Conservation (phyloP, 2,888 invertebrate species). For the Drosophila robusta region DNA sequence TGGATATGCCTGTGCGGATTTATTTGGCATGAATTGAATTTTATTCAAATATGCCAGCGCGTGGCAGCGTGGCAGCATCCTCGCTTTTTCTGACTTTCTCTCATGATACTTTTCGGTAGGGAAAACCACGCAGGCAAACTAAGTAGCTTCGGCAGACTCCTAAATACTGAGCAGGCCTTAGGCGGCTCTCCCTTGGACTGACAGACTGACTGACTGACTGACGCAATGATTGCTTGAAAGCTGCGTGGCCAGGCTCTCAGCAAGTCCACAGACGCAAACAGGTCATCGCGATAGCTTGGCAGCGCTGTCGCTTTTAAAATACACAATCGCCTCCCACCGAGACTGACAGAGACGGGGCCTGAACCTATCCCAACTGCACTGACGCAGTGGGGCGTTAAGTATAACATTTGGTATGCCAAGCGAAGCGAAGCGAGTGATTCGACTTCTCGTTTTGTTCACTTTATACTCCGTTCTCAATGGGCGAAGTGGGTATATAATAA, state of each 20-base stretch:
- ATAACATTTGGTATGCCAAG: slow-evolving; percentile 29
- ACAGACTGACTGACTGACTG: slow-evolving; percentile 25
- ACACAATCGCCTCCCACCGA: background rate
- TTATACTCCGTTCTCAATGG: background rate
- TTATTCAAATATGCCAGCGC: slow-evolving; percentile 15
- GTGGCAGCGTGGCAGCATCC: background rate
- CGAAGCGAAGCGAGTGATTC: slow-evolving; percentile 48
- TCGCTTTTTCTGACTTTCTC: background rate
- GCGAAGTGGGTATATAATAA: background rate
- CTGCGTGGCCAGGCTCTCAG: slow-evolving; percentile 2
- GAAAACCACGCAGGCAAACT: slow-evolving; percentile 8
- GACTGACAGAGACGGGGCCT: slow-evolving; percentile 1
- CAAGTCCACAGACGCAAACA: slow-evolving; percentile 9
- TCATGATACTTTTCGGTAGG: slow-evolving; percentile 20
- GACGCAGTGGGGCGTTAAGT: slow-evolving; percentile 45
- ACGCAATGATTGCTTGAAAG: slow-evolving; percentile 12
- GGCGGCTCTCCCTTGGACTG: background rate
- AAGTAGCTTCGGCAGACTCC: slow-evolving; percentile 9
- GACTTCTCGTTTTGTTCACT: slow-evolving; percentile 8
- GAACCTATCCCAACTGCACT: background rate
- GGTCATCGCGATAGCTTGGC: slow-evolving; percentile 9
- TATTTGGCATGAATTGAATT: slow-evolving; percentile 50
- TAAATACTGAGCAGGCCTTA: background rate
- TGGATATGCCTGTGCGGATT: slow-evolving; percentile 25
- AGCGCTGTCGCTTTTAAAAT: slow-evolving; percentile 2